Evolutionary conservation across 2,797 vertebrate species (phyloP), one percentile per base, ranked within the genome.

Genomic region (Tolypeutes matacus): DNA sequence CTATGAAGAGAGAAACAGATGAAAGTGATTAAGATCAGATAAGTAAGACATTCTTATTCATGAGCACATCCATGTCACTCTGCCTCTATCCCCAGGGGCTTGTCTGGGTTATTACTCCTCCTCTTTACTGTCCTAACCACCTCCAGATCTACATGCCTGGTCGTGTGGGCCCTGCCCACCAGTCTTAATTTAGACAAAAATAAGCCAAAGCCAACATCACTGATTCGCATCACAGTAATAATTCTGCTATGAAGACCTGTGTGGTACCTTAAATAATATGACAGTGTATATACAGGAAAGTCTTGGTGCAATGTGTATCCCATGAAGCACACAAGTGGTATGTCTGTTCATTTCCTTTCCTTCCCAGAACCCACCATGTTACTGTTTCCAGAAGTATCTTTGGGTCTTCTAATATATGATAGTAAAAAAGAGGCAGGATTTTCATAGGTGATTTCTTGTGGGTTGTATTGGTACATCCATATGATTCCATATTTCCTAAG

Each of bases 11-110:
- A 82, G 80, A 95, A 95, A 62, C 56, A 81, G 93, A 81, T 82
- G 96, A 94, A 76, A 89, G 94, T 95, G 86, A 93, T 95, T 91
- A 96, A 93, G 92, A 53, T 64, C 51, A 80, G 65, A 56, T 86
- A 96, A 96, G 77, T 56, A 90, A 97, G 96, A 67, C 65, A 53
- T 89, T 97, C 82, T 92, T 94, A 95, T 97, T 97, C 96, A 64
- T 27, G 81, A 96, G 85, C 90, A 93, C 87, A 86, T 62, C 67
- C 23, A 0, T 21, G 2, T 86, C 53, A 75, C 67, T 88, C 65
- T 72, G 92, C 42, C n/a, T 60, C 29, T 34, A 2, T 73, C 51
- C 92, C 76, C 21, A 0, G 6, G 65, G 67, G 84, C 36, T 91
- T 94, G 34, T 69, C 73, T 76, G 39, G 6, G 17, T 34, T 49